Conservation (phyloP, 1,140 invertebrate species). For the Charaxes varanes region DNA sequence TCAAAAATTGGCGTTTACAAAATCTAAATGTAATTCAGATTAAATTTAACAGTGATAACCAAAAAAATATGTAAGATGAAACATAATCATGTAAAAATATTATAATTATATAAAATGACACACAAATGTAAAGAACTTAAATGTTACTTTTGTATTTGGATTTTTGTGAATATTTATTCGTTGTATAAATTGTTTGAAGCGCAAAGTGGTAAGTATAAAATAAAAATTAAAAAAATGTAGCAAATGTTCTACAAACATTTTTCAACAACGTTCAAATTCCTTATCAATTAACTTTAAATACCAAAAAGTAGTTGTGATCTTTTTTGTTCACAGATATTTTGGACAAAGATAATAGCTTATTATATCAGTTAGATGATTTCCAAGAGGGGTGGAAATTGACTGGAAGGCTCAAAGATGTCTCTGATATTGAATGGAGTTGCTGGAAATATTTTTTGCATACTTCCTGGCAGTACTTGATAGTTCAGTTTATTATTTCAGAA, state of each 20-base stretch:
- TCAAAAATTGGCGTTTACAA: no score
- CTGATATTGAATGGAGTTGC: constrained; percentile 68
- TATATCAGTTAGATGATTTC: constrained; percentile 40
- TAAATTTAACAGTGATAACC: no score
- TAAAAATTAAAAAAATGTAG: neutral
- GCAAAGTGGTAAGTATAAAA: constrained; percentile 43
- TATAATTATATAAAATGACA: constrained; percentile 29
- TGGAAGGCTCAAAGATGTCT: constrained; percentile 53
- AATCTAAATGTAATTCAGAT: no score
- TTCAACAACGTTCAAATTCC: no score
- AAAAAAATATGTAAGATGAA: constrained; percentile 1
- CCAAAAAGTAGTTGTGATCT: no score
- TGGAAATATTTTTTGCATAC: constrained; percentile 61
- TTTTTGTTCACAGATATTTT: constrained; percentile 48
- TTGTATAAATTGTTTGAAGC: constrained; percentile 47
- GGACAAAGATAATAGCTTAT: constrained; percentile 23
- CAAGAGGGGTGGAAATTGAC: constrained; percentile 51
- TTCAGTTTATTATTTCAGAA: constrained; percentile 59
- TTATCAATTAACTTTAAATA: no score
- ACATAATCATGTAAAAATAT: neutral
- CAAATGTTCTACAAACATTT: neutral
- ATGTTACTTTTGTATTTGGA: constrained; percentile 54
- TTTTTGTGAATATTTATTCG: constrained; percentile 48
- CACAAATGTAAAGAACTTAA: constrained; percentile 33
- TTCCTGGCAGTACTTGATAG: constrained; percentile 45